These are phyloP conservation scores for Sciurus vulgaris DNA, from an alignment of 2,797 vertebrate genomes.

Conservation along the genomic window DNA sequence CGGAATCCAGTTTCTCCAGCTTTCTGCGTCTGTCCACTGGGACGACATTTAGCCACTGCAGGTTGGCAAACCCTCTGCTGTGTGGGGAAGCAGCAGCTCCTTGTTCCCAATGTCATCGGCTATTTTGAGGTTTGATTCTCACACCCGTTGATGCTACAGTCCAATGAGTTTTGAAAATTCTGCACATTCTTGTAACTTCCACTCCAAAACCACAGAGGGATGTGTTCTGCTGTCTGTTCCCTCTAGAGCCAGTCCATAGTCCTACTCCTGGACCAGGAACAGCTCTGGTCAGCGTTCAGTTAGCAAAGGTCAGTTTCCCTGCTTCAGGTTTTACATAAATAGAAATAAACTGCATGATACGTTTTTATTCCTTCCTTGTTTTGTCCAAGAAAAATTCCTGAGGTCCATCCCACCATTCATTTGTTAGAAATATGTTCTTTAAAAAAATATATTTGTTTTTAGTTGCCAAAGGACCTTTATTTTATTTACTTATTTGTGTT, in stretches of 20 bases:
- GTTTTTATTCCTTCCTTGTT: background rate
- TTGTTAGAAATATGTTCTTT: background rate
- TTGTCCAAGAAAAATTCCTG: background rate
- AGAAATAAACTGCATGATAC: fast-evolving
- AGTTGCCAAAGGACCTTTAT: too few species aligned
- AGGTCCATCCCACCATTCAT: background rate
- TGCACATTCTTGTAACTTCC: too few species aligned
- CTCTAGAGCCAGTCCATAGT: background rate
- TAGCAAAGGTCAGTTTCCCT: background rate
- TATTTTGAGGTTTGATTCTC: background rate
- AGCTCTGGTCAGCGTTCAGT: background rate
- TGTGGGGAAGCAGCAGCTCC: background rate
- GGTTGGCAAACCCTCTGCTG: background rate
- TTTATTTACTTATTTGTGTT: too few species aligned
- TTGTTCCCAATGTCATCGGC: background rate
- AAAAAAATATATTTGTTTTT: too few species aligned
- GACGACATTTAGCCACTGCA: background rate
- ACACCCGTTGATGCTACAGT: background rate
- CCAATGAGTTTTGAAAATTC: background rate
- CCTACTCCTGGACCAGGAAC: background rate
- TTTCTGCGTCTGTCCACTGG: background rate
- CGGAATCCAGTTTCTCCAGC: too few species aligned
- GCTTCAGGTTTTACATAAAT: background rate
- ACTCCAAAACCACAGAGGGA: background rate
- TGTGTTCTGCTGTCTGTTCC: background rate